Evolutionary conservation across 2,888 invertebrate genomes (phyloP), one percentile per base, ranked within the genome.

Genomic region (Polydrusus tereticollis): DNA sequence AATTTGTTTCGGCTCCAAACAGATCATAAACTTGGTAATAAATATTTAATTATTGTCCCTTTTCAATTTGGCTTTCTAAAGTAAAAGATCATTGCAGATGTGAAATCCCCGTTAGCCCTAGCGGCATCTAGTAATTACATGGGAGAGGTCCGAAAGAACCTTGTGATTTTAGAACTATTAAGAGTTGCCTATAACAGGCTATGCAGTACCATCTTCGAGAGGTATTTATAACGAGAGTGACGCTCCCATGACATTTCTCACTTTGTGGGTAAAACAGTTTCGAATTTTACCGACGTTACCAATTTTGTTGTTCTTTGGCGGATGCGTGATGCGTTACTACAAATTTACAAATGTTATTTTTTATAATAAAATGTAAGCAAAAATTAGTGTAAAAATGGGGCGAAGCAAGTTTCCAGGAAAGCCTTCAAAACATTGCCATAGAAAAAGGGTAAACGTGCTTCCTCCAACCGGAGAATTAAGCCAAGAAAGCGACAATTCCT

Each of bases 331-430:
- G 81, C 81, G 75, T 81, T 78, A 77, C 77, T 78, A 77, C 74
- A 77, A 78, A 80, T 57, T 70, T 38, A 59, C 59, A 70, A 71
- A 66, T 55, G 50, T 76, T 77, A 75, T 64, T 75, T 76, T 78
- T 78, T 76, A 77, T 72, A 70, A 78, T 79, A 81, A 82, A 81
- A 82, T 82, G 82, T 81, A 79, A 82, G 76, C 78, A 69, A 75
- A 75, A 78, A 77, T 76, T 75, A 73, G 70, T 74, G 72, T 64
- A 47, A 73, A 82, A 83, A 93, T 92, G 93, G 92, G 92, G 88
- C 91, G 91, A 88, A 92, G 92, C 87, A 92, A 92, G 89, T 94
- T 94, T 90, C 94, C 94, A 85, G 94, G 94, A 84, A 94, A 94
- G 89, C 94, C 94, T 86, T 91, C 93, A 81, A 94, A 94, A 89